Conservation (phyloP, 1,140 invertebrate genomes). For the Cherax destructor region DNA sequence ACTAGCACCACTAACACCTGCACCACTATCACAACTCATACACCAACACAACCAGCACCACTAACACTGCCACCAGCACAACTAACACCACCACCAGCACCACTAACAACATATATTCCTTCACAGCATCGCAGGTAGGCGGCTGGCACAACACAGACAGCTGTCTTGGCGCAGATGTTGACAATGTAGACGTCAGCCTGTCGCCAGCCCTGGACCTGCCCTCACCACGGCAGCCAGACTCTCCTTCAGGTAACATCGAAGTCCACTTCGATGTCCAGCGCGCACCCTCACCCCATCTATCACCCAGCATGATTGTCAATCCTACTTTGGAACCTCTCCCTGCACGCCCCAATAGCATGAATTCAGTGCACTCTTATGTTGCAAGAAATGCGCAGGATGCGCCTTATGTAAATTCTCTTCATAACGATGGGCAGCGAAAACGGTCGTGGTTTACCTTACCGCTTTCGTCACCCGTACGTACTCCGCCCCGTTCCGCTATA, state of each 20-base stretch:
- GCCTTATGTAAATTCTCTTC: slow-evolving; percentile 2
- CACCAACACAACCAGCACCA: neutral
- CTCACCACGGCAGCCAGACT: neutral
- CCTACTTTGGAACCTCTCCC: neutral
- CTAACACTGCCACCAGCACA: neutral
- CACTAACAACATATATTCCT: slow-evolving; percentile 5
- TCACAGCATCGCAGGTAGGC: slow-evolving; percentile 55
- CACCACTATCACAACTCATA: neutral
- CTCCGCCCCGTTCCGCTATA: neutral
- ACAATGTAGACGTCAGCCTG: neutral
- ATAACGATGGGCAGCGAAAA: neutral
- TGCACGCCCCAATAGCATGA: slow-evolving; percentile 34
- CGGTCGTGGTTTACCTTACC: neutral
- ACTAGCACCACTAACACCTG: neutral
- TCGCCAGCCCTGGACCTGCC: slow-evolving; percentile 8
- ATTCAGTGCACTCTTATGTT: neutral
- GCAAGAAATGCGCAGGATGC: neutral
- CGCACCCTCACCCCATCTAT: slow-evolving; percentile 23
- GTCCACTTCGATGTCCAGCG: neutral
- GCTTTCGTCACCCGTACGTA: neutral
- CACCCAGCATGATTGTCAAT: slow-evolving; percentile 36
- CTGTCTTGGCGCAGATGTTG: slow-evolving; percentile 15
- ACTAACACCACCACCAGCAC: neutral
- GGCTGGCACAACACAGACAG: slow-evolving; percentile 44
- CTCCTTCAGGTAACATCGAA: slow-evolving; percentile 31